These are phyloP conservation scores for Myotis yumanensis DNA, from an alignment of 2,113 vertebrate species.

Conservation along the genomic window DNA sequence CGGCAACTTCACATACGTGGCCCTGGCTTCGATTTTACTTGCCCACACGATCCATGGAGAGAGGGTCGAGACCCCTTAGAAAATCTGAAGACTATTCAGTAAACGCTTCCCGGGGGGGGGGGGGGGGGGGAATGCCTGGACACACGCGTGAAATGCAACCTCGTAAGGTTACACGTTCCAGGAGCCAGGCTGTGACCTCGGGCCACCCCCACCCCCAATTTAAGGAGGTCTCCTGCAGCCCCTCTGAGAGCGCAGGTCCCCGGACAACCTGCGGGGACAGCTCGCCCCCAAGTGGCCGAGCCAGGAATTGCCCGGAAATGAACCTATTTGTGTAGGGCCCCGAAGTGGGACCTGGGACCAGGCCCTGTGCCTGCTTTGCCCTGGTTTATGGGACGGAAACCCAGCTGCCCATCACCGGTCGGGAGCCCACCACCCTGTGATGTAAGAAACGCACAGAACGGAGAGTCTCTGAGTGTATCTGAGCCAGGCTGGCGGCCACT, in stretches of 20 bases:
- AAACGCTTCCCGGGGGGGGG: not conserved
- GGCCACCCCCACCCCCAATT: too few relatives aligned
- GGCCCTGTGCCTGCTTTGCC: not conserved
- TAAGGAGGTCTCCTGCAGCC: too few relatives aligned
- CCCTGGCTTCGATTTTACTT: not conserved
- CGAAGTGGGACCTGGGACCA: too few relatives aligned
- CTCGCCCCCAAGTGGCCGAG: conserved; percentile 12
- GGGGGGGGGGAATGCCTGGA: not conserved
- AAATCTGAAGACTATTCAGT: not conserved
- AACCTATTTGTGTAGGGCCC: not conserved
- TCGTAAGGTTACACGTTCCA: not conserved
- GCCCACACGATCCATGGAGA: not conserved
- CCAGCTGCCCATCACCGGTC: not conserved
- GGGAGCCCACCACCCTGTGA: not conserved
- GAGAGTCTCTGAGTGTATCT: too few relatives aligned
- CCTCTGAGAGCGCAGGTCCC: not conserved
- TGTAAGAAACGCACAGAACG: not conserved
- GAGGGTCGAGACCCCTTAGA: not conserved
- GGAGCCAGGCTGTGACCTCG: not conserved
- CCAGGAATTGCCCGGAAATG: not conserved
- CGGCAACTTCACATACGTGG: rapidly evolving
- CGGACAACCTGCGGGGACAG: not conserved
- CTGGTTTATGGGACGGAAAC: not conserved
- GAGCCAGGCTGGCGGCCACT: not conserved
- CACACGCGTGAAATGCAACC: not conserved